Evolutionary conservation across 1,140 invertebrate species (phyloP), one percentile per base, ranked within the genome.

Genomic region (Charaxes varanes): DNA sequence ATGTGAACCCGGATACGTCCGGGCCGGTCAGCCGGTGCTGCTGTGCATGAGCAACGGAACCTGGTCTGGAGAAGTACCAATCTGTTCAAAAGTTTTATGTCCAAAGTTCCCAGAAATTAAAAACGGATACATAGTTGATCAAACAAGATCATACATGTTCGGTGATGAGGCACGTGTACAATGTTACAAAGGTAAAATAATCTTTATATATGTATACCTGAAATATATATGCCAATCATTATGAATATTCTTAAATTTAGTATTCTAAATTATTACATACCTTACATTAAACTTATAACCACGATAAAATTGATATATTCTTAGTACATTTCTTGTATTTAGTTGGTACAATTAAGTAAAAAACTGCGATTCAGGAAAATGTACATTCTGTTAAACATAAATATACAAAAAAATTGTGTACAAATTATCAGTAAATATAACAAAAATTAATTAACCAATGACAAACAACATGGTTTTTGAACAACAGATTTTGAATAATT

Each of bases 41-140:
- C 87, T 97, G 8, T 99, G 97, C 73, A 96, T 95, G 92, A 94
- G 94, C 58, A 96, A 98, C 70, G 97, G 97, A 13, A 96, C 95
- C 4, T 99, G 97, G 97, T 97, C 95, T 22, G 93, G 93, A 30
- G 88, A 92, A 42, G 93, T 97, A 7, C 97, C 97, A 7, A 90
- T 88, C 3, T 99, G 97, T 77, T 89, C 93, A 38, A 89, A 95
- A 88, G 91, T 93, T 6, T 83, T 90, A 41, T 98, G 96, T 79
- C 88, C 90, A 2, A 88, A 90, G 28, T 89, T 96, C 42, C 96
- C 96, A 1, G 89, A 90, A 65, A 92, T 96, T 17, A 89, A 90
- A 43, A 95, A 96, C 61, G 94, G 94, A 6, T 95, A 94, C 52
- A 88, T 96, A 10, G 91, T 94, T 14, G 93, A 96, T 41, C 79